These are phyloP conservation scores for Passer montanus DNA, from an alignment of 2,113 vertebrate species.

Conservation along the genomic window DNA sequence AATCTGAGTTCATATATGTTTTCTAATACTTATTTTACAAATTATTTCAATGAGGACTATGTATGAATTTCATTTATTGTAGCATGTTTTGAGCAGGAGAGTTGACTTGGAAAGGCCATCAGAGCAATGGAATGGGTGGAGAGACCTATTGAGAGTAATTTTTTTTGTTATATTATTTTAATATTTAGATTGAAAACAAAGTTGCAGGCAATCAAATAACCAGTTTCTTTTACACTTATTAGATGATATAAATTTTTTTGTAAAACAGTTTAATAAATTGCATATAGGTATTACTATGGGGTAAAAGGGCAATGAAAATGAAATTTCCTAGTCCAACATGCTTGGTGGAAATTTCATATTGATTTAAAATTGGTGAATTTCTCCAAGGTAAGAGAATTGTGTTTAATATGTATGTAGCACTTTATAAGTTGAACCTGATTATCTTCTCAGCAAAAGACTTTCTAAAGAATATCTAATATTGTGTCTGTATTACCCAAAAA, in stretches of 20 bases:
- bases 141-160: neutral
- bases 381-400: neutral
- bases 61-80: neutral
- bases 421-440: neutral
- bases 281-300: neutral
- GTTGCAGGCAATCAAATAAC: neutral
- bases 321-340: neutral
- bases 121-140: neutral
- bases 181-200: neutral
- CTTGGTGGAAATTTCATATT: neutral
- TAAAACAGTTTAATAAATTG: neutral
- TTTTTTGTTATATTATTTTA: neutral
- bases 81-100: neutral
- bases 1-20: neutral
- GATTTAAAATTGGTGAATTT: neutral
- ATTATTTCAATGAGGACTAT: neutral
- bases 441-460: neutral
- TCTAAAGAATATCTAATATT: neutral
- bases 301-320: neutral
- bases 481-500: neutral
- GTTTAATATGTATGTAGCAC: neutral
- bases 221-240: neutral
- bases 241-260: neutral
- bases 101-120: neutral
- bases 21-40: neutral